Percentiles rank a stretch among this genome's conserved stretches.
Conservation (phyloP, 2,797 vertebrate species). For the Varecia variegata region DNA sequence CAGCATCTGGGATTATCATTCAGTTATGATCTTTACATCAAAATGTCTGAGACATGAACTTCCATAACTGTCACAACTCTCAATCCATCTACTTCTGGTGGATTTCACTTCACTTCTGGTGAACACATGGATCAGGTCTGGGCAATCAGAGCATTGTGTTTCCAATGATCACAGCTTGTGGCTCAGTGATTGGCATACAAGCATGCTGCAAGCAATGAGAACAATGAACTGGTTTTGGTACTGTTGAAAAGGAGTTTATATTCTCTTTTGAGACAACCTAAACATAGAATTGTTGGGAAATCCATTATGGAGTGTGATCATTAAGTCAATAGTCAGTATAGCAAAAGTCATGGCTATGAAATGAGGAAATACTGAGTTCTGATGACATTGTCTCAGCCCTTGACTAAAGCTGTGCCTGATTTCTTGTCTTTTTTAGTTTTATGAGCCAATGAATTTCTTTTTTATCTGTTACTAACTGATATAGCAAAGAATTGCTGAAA, state of each 20-base stretch:
- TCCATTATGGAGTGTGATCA: background rate
- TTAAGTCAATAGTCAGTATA: background rate
- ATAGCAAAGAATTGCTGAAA: background rate
- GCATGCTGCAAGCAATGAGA: background rate
- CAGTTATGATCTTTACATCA: background rate
- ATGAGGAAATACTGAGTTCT: background rate
- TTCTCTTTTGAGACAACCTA: background rate
- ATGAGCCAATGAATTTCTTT: background rate
- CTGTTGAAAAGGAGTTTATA: background rate
- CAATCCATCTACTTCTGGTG: background rate
- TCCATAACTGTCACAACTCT: background rate
- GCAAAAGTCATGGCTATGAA: background rate
- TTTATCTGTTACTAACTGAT: background rate
- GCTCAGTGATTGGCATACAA: background rate
- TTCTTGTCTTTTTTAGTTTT: background rate
- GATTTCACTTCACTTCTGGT: background rate
- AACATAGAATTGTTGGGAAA: background rate
- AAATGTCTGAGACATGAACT: background rate
- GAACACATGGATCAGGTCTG: background rate
- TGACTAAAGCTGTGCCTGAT: background rate
- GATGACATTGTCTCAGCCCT: background rate
- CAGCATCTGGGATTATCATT: background rate
- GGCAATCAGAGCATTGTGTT: background rate
- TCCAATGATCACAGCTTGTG: background rate
- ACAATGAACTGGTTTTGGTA: background rate